phyloP scores from a whole-genome alignment of 2,113 vertebrate species.

The Aptenodytes patagonicus region DNA sequence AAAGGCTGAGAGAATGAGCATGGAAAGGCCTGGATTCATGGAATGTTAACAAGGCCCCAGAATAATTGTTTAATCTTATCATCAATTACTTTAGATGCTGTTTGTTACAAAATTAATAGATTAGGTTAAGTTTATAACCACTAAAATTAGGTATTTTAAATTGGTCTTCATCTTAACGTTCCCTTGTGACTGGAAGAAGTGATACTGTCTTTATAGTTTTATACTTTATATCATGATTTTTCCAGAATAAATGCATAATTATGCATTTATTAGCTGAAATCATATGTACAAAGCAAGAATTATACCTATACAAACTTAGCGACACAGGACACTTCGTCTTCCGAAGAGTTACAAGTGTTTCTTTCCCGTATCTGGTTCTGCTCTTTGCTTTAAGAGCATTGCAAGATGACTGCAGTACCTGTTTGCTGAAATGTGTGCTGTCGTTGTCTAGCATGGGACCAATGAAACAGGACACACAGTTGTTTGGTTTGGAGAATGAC shows the following conservation, averaged over 20 bases:
- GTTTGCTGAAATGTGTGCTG: neutral
- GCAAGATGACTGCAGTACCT: neutral
- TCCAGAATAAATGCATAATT: neutral
- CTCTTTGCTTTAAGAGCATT: neutral
- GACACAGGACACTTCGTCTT: neutral
- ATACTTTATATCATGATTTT: neutral
- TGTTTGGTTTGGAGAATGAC: neutral
- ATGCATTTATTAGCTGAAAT: neutral
- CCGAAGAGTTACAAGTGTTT: neutral
- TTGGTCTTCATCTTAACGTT: neutral
- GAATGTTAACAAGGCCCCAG: neutral
- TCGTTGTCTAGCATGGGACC: neutral
- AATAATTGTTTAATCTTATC: neutral
- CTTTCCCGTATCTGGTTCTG: neutral
- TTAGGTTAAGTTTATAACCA: neutral
- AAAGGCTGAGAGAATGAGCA: neutral
- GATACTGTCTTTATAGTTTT: neutral
- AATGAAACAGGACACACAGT: neutral
- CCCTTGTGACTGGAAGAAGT: neutral
- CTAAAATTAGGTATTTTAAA: neutral
- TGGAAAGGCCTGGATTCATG: neutral
- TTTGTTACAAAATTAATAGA: neutral
- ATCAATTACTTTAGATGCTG: neutral
- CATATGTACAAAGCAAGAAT: neutral
- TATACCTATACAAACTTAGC: neutral